Evolutionary conservation across 2,113 vertebrate species (phyloP).

Genomic region (Octodon degus): DNA sequence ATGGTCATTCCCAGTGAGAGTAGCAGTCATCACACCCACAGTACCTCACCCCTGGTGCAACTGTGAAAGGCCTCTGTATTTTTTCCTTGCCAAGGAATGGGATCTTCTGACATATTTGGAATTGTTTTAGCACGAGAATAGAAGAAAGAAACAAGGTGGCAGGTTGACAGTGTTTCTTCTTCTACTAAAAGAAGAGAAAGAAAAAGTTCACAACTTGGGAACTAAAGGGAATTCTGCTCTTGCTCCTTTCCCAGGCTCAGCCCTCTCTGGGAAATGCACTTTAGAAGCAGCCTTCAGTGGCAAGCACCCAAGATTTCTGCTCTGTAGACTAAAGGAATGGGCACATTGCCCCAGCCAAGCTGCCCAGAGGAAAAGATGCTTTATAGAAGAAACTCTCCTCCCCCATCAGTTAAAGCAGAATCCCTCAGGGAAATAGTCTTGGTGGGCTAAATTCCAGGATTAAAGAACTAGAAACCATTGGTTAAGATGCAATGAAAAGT

Average conservation of each 20-base stretch:
- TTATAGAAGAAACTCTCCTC: slow-evolving; percentile 35
- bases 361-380: slow-evolving; percentile 45
- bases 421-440: slow-evolving; percentile 44
- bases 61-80: not conserved
- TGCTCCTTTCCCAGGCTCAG: slow-evolving; percentile 76
- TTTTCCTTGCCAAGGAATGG: not conserved
- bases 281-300: slow-evolving; percentile 67
- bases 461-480: slow-evolving; percentile 57
- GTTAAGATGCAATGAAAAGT: slow-evolving; percentile 68
- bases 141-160: slow-evolving; percentile 64
- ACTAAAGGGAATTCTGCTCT: slow-evolving; percentile 64
- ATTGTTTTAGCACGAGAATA: slow-evolving; percentile 19
- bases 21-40: not conserved
- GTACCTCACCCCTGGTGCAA: not conserved
- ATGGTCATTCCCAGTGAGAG: not conserved
- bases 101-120: slow-evolving; percentile 30
- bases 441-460: slow-evolving; percentile 50
- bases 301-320: slow-evolving; percentile 66
- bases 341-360: slow-evolving; percentile 58
- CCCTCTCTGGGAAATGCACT: slow-evolving; percentile 72
- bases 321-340: slow-evolving; percentile 65
- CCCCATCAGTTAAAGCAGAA: slow-evolving; percentile 12
- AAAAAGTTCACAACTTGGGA: slow-evolving; percentile 21
- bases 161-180: slow-evolving; percentile 51
- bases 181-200: not conserved